Evolutionary conservation across 2,797 vertebrate genomes (phyloP).

Genomic region (Sardinella longiceps): DNA sequence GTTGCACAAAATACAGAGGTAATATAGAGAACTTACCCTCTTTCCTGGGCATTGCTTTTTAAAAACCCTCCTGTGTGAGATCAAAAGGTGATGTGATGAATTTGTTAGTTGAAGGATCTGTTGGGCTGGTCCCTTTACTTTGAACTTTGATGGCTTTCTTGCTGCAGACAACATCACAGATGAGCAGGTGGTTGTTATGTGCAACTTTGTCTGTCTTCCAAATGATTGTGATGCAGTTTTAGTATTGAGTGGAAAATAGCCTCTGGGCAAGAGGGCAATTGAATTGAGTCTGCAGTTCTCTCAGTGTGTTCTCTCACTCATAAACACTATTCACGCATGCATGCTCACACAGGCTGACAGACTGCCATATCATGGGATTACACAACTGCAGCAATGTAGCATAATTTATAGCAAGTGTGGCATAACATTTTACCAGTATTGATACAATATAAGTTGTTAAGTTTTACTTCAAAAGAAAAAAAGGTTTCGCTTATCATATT

Average conservation of each 20-base stretch:
- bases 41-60: constrained; percentile 37
- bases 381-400: not conserved
- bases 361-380: not conserved
- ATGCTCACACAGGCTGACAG: not conserved
- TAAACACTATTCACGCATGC: not conserved
- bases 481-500: not conserved
- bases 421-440: not conserved
- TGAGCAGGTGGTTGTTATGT: not conserved
- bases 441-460: not conserved
- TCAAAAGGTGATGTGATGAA: not conserved
- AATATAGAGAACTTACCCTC: constrained; percentile 29
- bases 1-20: not conserved
- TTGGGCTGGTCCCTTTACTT: not conserved
- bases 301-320: not conserved
- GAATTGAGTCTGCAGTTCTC: constrained; percentile 6
- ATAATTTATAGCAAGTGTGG: not conserved
- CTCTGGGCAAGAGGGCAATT: constrained; percentile 53
- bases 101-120: not conserved
- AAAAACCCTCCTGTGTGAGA: constrained; percentile 21
- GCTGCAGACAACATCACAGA: not conserved
- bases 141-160: not conserved
- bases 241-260: constrained; percentile 70
- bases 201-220: not conserved
- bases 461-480: not conserved
- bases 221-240: constrained; percentile 55